Evolutionary conservation across 2,888 invertebrate species (phyloP).

Genomic region (Melinaea menophilus): DNA sequence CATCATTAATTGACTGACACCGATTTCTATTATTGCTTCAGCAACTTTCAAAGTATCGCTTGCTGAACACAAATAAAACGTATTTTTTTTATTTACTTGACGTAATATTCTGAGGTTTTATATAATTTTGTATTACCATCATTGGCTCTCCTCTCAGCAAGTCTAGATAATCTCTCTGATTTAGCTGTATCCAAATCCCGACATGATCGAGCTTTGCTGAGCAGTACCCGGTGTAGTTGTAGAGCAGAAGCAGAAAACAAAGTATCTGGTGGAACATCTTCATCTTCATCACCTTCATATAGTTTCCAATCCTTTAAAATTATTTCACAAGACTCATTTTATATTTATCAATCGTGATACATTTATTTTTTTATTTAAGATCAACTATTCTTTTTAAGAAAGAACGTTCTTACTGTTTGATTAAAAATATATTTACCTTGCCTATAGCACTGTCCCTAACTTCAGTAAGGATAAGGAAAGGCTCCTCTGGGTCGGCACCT

Average conservation of each 20-base stretch:
- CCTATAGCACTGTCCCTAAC: conserved; percentile 62
- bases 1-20: conserved; percentile 70
- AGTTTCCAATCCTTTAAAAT: conserved; percentile 53
- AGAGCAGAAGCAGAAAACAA: conserved; percentile 67
- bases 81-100: conserved; percentile 3
- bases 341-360: no score
- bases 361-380: no score
- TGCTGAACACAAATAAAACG: conserved; percentile 45
- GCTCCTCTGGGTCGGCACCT: conserved; percentile 59
- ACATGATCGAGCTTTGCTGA: conserved; percentile 54
- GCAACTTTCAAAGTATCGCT: conserved; percentile 63
- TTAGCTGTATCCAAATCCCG: conserved; percentile 57
- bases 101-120: neutral
- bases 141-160: conserved; percentile 73
- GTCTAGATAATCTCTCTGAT: conserved; percentile 64
- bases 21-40: conserved; percentile 74
- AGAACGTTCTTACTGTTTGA: no score
- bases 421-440: conserved; percentile 46
- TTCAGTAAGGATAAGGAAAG: conserved; percentile 58
- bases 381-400: no score
- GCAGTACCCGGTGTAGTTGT: conserved; percentile 61
- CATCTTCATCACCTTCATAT: conserved; percentile 47
- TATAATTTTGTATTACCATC: conserved; percentile 55
- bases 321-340: conserved; percentile 5
- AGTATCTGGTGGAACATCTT: conserved; percentile 44